Percentiles rank a stretch among this genome's conserved stretches.
Evolutionary conservation across 2,113 vertebrate genomes (phyloP).

Genomic region (Agelaius phoeniceus): DNA sequence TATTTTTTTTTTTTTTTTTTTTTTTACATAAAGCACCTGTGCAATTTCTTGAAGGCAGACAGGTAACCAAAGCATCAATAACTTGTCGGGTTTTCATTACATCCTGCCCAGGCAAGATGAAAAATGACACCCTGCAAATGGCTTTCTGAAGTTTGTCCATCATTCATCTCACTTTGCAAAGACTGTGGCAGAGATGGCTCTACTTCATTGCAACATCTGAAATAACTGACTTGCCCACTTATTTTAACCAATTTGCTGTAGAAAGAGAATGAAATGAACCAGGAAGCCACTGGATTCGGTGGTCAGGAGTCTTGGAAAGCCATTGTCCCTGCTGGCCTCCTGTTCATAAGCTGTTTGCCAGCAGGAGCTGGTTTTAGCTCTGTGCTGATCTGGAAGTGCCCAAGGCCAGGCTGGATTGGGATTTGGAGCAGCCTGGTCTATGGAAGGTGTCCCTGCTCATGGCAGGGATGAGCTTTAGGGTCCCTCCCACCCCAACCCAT

Average conservation of each 20-base stretch:
- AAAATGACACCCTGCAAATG: conserved; percentile 55
- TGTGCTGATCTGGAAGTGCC: background rate
- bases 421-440: fast-evolving
- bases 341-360: background rate
- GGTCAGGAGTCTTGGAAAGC: background rate
- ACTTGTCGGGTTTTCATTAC: conserved; percentile 16
- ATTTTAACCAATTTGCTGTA: background rate
- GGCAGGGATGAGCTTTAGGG: background rate
- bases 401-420: background rate
- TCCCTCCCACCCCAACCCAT: background rate
- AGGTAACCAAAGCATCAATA: conserved; percentile 38
- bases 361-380: background rate
- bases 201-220: conserved; percentile 2
- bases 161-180: conserved; percentile 45
- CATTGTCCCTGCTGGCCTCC: background rate
- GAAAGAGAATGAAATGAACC: background rate
- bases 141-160: conserved; percentile 34
- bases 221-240: background rate
- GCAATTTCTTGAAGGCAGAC: conserved; percentile 40
- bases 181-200: conserved; percentile 6
- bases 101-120: conserved; percentile 33
- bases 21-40: conserved; percentile 10
- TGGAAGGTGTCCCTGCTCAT: background rate
- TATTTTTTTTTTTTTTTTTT: background rate
- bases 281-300: background rate